Evolutionary conservation across 2,888 invertebrate genomes (phyloP).

Genomic region (Yponomeuta plumbellus): DNA sequence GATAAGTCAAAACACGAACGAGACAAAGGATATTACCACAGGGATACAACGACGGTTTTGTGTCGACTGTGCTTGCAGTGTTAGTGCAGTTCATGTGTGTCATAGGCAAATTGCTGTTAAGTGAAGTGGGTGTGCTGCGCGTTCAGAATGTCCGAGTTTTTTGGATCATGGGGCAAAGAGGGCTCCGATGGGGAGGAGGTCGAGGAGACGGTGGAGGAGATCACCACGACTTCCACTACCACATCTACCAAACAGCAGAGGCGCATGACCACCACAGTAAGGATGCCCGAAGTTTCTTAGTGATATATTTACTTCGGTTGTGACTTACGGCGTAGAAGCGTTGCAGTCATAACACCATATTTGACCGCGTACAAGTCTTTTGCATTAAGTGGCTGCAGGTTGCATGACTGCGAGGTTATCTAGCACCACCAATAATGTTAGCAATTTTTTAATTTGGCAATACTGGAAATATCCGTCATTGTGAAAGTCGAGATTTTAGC

Average conservation of each 20-base stretch:
- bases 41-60: not conserved
- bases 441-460: too few species aligned
- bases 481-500: too few species aligned
- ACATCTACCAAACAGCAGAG: slow-evolving; percentile 48
- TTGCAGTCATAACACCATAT: not conserved
- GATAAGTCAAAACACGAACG: slow-evolving; percentile 35
- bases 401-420: too few species aligned
- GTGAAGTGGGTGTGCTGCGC: slow-evolving; percentile 49
- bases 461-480: too few species aligned
- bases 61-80: slow-evolving; percentile 27
- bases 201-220: slow-evolving; percentile 54
- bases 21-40: slow-evolving; percentile 21
- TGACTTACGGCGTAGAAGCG: slow-evolving; percentile 30
- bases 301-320: slow-evolving; percentile 36
- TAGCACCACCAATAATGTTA: too few species aligned
- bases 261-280: slow-evolving; percentile 44
- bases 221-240: slow-evolving; percentile 62
- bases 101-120: slow-evolving; percentile 44
- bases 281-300: slow-evolving; percentile 27
- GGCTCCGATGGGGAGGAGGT: slow-evolving; percentile 39
- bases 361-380: not conserved
- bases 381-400: too few species aligned
- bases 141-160: slow-evolving; percentile 67
- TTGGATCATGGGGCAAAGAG: slow-evolving; percentile 58
- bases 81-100: slow-evolving; percentile 62